Percentiles rank a stretch among this genome's conserved stretches.
phyloP scores from a whole-genome alignment of 2,888 invertebrate genomes.

The Atethmia centrago region DNA sequence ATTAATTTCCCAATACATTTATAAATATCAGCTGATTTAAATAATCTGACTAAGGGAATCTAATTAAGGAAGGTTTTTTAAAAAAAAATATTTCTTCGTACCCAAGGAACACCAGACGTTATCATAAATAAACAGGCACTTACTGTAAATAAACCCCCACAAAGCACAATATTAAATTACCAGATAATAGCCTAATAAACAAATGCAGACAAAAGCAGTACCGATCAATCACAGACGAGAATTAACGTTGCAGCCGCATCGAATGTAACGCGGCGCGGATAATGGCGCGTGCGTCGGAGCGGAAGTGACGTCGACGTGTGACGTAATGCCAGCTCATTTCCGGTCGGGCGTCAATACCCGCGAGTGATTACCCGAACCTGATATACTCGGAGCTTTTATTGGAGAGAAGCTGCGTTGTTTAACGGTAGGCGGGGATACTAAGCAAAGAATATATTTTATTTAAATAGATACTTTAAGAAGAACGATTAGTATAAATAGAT shows the following conservation, averaged over 20 bases:
- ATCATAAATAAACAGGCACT: background rate
- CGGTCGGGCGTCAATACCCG: conserved; percentile 36
- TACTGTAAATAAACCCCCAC: conserved; percentile 15
- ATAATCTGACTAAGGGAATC: background rate
- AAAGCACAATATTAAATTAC: conserved; percentile 21
- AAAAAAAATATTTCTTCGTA: background rate
- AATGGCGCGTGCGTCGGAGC: conserved; percentile 57
- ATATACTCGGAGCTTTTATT: conserved; percentile 31
- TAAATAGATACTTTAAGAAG: background rate
- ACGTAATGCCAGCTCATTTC: conserved; percentile 57
- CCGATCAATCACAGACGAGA: conserved; percentile 54
- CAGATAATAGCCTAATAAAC: conserved; percentile 29
- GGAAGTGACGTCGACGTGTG: conserved; percentile 61
- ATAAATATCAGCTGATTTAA: background rate
- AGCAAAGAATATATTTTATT: background rate
- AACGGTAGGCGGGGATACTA: background rate
- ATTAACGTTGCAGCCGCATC: conserved; percentile 49
- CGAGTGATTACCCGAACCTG: conserved; percentile 44
- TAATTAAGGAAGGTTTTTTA: background rate
- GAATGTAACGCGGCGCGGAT: conserved; percentile 44
- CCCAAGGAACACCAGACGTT: background rate
- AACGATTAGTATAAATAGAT: background rate
- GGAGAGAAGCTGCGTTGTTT: conserved; percentile 11
- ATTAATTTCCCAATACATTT: background rate
- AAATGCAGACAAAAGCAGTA: conserved; percentile 28